Conservation (phyloP, 1,140 invertebrate species). For the Drosophila leontia region DNA sequence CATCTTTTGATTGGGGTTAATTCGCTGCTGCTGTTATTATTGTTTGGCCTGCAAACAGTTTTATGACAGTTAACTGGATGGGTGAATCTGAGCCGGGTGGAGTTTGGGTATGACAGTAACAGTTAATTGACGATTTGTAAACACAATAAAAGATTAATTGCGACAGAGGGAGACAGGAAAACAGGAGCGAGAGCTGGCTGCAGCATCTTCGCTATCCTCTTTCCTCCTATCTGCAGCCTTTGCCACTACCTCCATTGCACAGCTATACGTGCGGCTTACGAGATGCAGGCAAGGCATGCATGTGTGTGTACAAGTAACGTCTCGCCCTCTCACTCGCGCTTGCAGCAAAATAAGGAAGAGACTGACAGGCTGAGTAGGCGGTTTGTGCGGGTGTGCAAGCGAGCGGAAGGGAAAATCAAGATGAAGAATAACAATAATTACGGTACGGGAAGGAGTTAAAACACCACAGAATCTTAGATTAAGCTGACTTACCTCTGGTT, state of each 20-base stretch:
- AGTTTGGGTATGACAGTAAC: neutral
- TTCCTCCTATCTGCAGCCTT: slow-evolving; percentile 23
- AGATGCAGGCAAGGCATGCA: slow-evolving; percentile 1
- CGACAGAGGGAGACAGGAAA: slow-evolving; percentile 2
- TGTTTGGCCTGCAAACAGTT: slow-evolving; percentile 4
- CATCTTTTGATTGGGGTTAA: slow-evolving; percentile 11
- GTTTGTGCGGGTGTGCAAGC: slow-evolving; percentile 25
- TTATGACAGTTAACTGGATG: neutral
- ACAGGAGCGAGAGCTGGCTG: neutral
- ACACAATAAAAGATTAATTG: slow-evolving; percentile 39
- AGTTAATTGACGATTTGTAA: slow-evolving; percentile 45
- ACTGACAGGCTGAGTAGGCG: slow-evolving; percentile 20
- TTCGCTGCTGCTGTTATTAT: neutral
- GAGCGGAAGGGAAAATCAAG: slow-evolving; percentile 10
- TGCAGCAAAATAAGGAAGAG: slow-evolving; percentile 21
- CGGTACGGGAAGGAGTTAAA: slow-evolving; percentile 8
- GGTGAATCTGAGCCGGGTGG: neutral
- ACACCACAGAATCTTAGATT: slow-evolving; percentile 2
- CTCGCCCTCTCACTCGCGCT: slow-evolving; percentile 7
- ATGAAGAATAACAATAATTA: slow-evolving; percentile 47
- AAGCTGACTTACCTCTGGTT: slow-evolving; percentile 1
- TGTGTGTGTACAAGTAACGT: slow-evolving; percentile 4
- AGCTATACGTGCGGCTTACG: slow-evolving; percentile 27
- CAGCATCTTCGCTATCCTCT: slow-evolving; percentile 20
- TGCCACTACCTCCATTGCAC: slow-evolving; percentile 44